Evolutionary conservation across 2,888 invertebrate species (phyloP), one percentile per base, ranked within the genome.

Genomic region (Lasioglossum oenotherae): DNA sequence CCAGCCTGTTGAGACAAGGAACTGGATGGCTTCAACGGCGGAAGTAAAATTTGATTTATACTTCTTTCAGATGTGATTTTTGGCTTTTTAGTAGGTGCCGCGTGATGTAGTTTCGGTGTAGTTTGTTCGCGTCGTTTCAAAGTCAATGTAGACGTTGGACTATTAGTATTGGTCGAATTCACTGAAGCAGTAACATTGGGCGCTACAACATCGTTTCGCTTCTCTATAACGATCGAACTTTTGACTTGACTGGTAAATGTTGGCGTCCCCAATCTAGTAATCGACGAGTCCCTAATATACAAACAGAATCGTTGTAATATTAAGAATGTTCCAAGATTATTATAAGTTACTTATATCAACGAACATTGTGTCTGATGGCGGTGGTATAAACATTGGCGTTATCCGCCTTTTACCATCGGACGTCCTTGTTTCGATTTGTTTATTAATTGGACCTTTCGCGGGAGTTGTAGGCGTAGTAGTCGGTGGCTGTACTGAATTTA

Each of bases 371-470:
- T 97, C 97, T 0, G 96, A 95, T 78, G 96, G 96, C 4, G 97
- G 96, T 35, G 98, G 98, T 92, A 99, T 97, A 94, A 98, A 99
- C 95, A 99, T 98, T 0, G 99, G 99, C 12, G 99, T 99, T 90
- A 99, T 99, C 87, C 99, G 96, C 69, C 99, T 96, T 95, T 98
- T 98, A 53, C 99, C 99, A 95, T 99, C 99, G 1, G 98, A 98
- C 5, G 99, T 98, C 88, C 98, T 96, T 0, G 98, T 99, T 96
- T 99, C 99, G 38, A 99, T 98, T 96, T 99, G 99, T 91, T 98
- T 97, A 95, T 97, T 98, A 88, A 97, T 97, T 0, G 98, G 97
- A 23, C 97, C 96, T 90, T 97, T 95, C 5, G 96, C 95, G 14
- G 95, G 93, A 73, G 93, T 92, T 64, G 91, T 91, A 14, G 95